Conservation (phyloP, 1,140 invertebrate species). For the Aplysia californica region DNA sequence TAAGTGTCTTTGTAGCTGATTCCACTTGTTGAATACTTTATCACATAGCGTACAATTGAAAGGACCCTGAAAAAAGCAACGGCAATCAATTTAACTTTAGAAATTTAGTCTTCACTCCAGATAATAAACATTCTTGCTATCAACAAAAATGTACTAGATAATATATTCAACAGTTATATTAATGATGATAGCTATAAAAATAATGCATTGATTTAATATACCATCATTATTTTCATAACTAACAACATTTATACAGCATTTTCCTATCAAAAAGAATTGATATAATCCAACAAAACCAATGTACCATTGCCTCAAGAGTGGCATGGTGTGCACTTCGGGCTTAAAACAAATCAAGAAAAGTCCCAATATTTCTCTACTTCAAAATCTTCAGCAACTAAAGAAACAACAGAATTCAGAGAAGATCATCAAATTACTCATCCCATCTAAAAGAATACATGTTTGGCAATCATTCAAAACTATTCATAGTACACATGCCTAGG, state of each 20-base stretch:
- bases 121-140: background rate
- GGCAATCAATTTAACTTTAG: background rate
- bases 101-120: background rate
- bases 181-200: too few species aligned
- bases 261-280: too few species aligned
- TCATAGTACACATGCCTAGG: background rate
- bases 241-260: too few species aligned
- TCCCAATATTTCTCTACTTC: too few species aligned
- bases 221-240: background rate
- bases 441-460: background rate
- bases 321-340: too few species aligned
- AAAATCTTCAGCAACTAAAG: too few species aligned
- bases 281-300: too few species aligned
- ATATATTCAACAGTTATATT: too few species aligned
- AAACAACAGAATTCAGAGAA: background rate
- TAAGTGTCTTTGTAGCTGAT: conserved; percentile 71
- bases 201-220: background rate
- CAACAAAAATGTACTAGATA: background rate
- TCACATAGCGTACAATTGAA: conserved; percentile 72
- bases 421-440: background rate
- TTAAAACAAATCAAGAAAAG: too few species aligned
- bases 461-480: background rate
- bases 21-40: conserved; percentile 71
- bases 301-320: too few species aligned
- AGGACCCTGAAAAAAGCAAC: conserved; percentile 57